Base-by-base conservation (phyloP, 2,797 vertebrate species). In the Eospalax fontanierii region DNA sequence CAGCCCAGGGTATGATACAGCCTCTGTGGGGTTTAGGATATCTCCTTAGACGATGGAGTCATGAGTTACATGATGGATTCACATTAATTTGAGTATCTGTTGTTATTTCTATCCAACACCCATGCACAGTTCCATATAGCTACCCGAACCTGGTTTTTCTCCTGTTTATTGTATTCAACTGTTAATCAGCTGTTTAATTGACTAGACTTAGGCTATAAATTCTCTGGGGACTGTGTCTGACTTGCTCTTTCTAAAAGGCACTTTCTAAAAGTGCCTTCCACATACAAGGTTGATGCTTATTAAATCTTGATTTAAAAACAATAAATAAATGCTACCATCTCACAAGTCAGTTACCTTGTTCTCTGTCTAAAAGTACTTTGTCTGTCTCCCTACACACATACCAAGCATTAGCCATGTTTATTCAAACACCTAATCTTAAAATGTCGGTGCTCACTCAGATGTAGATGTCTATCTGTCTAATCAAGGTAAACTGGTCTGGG, bases 101-200 rank as follows among this genome's bases (percentile, higher is more conserved):
- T 89, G n/a, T 87, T 93, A 61, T 90, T 95, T 89, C 28, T 75
- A n/a, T 80, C 76, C 59, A 40, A 46, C 81, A 88, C 84, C 80
- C 76, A 80, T 93, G 66, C 35, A 19, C 6, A 30, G 74, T 81
- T 80, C 68, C 78, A 24, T 35, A 19, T 2, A 66, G 54, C 57
- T 28, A 1, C 43, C 66, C 88, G 63, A 75, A 61, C 92, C 63
- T 82, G 30, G 12, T 14, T 63, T 75, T 54, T 85, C 74, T 89
- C 70, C 43, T 66, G 5, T 71, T 63, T 75, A 57, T 61, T 85
- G 74, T 19, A 43, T 26, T 68, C 9, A 46, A 4, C 63, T 87
- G 21, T 94, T 68, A 73, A 86, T 89, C 57, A 66, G 43, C 50
- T 22, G 43, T 61, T 92, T 94, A 68, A 89, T 73, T 93, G 50